Evolutionary conservation across 2,797 vertebrate genomes (phyloP).

Genomic region (Rhabdophis nuchalis): DNA sequence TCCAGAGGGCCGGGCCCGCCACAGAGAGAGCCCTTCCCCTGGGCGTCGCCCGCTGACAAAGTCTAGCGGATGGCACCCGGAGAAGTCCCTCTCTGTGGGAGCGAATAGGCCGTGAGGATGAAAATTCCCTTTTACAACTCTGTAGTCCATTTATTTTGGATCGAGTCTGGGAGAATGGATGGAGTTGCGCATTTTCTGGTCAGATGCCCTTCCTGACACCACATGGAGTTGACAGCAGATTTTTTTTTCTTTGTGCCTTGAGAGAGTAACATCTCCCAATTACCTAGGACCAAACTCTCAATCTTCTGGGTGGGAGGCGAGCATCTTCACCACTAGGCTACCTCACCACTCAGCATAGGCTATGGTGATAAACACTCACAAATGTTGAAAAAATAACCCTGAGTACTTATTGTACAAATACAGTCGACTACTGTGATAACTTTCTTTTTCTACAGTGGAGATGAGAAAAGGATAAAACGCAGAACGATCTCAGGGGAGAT

Average conservation of each 20-base stretch:
- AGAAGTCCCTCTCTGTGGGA: too few relatives aligned
- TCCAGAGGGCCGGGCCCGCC: too few relatives aligned
- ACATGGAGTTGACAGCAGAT: background rate
- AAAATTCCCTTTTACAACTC: background rate
- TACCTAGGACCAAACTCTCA: background rate
- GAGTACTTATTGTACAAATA: background rate
- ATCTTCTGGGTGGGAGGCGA: background rate
- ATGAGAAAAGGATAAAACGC: background rate
- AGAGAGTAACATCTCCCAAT: background rate
- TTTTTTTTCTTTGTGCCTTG: background rate
- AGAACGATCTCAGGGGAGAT: background rate
- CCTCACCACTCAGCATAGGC: background rate
- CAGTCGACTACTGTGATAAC: background rate
- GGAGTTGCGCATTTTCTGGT: background rate
- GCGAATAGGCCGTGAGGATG: too few relatives aligned
- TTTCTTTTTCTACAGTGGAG: background rate
- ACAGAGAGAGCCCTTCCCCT: too few relatives aligned
- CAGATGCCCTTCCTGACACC: background rate
- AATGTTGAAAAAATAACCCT: background rate
- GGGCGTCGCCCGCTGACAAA: too few relatives aligned
- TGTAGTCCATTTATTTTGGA: background rate
- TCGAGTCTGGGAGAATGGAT: background rate
- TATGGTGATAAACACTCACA: background rate
- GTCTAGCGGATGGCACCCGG: too few relatives aligned
- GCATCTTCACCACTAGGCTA: background rate